Evolutionary conservation across 2,797 vertebrate species (phyloP), one percentile per base, ranked within the genome.

Genomic region (Enteromius viviparus): DNA sequence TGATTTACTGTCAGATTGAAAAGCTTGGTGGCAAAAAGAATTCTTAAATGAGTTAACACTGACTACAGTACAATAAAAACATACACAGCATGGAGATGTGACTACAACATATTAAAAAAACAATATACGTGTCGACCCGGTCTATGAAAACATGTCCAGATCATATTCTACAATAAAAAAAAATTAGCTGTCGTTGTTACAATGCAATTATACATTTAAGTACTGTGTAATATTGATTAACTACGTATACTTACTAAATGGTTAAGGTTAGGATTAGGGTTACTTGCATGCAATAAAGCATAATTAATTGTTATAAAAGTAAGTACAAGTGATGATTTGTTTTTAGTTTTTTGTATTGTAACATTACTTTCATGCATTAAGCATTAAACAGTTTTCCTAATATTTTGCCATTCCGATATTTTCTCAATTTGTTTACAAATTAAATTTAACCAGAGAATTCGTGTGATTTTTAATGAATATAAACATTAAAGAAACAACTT

Each of bases 101-200:
- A 21, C 10, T 26, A 45, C n/a, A 47, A 70, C 42, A 8, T 15
- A 29, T 32, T 14, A 32, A 29, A 32, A 29, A 64, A 64, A 69
- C 40, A 45, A 45, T 70, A 14, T 17, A 3, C 0, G 60, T 29
- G 60, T 15, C 23, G 11, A 23, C 66, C 21, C 66, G 47, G n/a
- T 26, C n/a, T 47, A 47, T 47, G 69, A 74, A 74, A 34, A 34
- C 70, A 53, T 51, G 26, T 21, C 45, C 47, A 72, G 47, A 51
- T 51, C 26, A 51, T 34, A 72, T 72, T 72, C 29, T 32, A 32
- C 47, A 1, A 49, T 19, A 19, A n/a, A 40, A 21, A 26, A 26
- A 26, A 26, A 26, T 26, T 26, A 26, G 17, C 49, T 51, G 49
- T 19, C 17, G 21, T n/a, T 55, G 53, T 55, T n/a, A 55, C 21